These are phyloP conservation scores for Busseola fusca DNA, from an alignment of 2,888 invertebrate genomes.

Conservation along the genomic window DNA sequence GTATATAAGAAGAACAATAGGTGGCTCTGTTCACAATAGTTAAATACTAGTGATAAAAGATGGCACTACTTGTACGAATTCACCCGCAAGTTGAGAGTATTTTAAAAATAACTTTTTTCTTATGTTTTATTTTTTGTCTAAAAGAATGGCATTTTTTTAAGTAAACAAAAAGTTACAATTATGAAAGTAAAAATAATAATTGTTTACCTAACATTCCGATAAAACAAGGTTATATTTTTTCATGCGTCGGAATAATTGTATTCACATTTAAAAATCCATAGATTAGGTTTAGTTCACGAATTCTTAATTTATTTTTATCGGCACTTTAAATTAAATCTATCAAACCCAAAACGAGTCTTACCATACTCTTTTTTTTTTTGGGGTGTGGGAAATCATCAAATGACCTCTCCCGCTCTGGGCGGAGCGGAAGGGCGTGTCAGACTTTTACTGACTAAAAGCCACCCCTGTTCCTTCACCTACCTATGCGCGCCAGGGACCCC, in stretches of 20 bases:
- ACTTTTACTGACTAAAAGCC: too few relatives aligned
- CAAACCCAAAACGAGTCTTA: neutral
- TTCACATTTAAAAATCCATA: neutral
- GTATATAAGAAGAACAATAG: neutral
- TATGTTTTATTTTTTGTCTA: too few relatives aligned
- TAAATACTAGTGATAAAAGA: neutral
- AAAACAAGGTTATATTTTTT: neutral
- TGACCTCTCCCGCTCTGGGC: too few relatives aligned
- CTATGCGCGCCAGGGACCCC: too few relatives aligned
- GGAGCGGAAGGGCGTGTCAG: too few relatives aligned
- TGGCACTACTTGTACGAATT: slow-evolving; percentile 16
- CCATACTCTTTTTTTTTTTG: too few relatives aligned
- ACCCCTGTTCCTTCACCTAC: too few relatives aligned
- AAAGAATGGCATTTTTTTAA: neutral
- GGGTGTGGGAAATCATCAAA: too few relatives aligned
- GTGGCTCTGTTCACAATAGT: neutral
- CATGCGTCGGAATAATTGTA: neutral
- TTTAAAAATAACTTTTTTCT: neutral
- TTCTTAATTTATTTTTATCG: neutral
- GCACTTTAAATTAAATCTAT: neutral
- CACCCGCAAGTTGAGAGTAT: neutral
- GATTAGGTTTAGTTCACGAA: neutral
- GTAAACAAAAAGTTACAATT: neutral
- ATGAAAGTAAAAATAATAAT: neutral
- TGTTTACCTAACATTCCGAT: neutral